Base-by-base conservation (phyloP, 2,113 vertebrate genomes). In the Hoplias malabaricus region DNA sequence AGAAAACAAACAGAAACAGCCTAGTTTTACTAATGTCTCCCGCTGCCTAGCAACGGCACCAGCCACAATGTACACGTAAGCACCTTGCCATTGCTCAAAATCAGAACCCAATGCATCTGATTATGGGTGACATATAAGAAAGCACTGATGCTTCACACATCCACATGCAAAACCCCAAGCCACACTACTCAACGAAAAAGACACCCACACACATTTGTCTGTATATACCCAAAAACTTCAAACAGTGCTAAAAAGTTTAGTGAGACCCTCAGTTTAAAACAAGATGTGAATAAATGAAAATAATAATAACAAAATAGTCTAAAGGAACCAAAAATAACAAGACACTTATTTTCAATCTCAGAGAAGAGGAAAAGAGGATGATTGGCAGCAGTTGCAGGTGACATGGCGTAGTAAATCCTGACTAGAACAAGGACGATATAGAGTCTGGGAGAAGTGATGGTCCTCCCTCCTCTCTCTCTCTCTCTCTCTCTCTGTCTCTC, bases 341-440 rank as follows among this genome's bases (percentile, higher is more conserved):
- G 83, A 9, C 16, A 5, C 43, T 46, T 46, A 46, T 46, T 46
- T 46, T 19, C 43, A 46, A 80, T 87, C 84, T 83, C 83, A 84
- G 80, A 80, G 82, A 84, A 86, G 86, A 85, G 84, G 86, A 87
- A 89, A 50, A 10, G 5, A 70, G 29, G 66, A 79, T 83, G 71
- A 21, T 62, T 75, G 80, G 61, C 81, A 84, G 83, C 74, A 73
- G 85, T 85, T 78, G 78, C 25, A 73, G 86, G 81, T 85, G 85
- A 90, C 87, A 85, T 84, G 67, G 76, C 77, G 80, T 85, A 84
- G 79, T 83, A 77, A 40, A 66, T 75, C 82, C 80, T 78, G 85
- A 87, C 75, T 54, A 85, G 81, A 76, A 82, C 50, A 71, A 65
- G 33, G 48, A 34, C 25, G 74, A 63, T 34, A 77, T 77, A 76